Evolutionary conservation across 2,113 vertebrate genomes (phyloP).

Genomic region (Rousettus leschenaultii): DNA sequence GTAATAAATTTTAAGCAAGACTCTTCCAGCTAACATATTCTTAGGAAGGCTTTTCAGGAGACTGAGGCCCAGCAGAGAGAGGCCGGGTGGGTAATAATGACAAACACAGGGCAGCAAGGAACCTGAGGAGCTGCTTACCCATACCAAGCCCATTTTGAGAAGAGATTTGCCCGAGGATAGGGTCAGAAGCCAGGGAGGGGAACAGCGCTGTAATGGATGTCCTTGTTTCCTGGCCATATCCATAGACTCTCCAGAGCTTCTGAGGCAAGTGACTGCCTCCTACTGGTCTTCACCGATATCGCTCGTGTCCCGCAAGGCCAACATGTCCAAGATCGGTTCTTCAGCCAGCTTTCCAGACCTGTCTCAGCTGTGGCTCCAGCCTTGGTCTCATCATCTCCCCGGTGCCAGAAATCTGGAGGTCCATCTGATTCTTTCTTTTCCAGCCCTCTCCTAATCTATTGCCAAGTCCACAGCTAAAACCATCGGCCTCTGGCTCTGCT

Average conservation of each 20-base stretch:
- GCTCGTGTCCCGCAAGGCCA: background rate
- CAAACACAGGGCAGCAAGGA: background rate
- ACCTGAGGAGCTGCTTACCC: too few species aligned
- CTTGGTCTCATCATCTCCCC: background rate
- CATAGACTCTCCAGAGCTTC: background rate
- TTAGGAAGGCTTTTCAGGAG: background rate
- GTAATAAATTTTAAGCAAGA: too few species aligned
- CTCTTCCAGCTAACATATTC: too few species aligned
- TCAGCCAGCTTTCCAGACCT: background rate
- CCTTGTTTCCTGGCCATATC: background rate
- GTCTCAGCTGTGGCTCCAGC: background rate
- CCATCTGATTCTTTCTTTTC: background rate
- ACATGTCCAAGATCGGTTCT: background rate
- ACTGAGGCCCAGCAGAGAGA: background rate
- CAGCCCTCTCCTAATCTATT: background rate
- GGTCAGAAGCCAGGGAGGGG: background rate
- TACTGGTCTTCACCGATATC: too few species aligned
- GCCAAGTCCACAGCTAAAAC: background rate
- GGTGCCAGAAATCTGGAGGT: background rate
- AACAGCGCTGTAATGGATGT: accelerated
- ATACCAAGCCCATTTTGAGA: background rate
- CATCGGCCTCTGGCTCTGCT: background rate
- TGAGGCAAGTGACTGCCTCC: background rate
- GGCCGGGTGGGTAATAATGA: background rate
- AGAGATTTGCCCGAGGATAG: background rate